Evolutionary conservation across 1,140 invertebrate genomes (phyloP), one percentile per base, ranked within the genome.

Genomic region (Centruroides sculpturatus): DNA sequence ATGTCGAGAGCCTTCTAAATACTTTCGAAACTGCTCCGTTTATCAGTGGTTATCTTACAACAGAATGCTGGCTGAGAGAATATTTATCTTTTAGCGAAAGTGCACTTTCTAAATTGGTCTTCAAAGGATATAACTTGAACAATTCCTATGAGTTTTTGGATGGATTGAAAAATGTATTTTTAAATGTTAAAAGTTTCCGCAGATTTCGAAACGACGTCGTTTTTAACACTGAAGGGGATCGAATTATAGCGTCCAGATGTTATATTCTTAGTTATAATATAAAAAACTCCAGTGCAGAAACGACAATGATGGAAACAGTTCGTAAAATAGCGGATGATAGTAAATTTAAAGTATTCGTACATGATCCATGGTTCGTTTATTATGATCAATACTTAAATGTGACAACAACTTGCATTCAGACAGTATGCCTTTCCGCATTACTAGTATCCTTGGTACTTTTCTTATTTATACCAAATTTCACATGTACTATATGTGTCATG

Each of bases 361-460:
- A 92, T 68, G 89, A 95, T 77, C 91, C 91, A 0, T 92, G 92
- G 67, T 92, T 94, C 68, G 86, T 94, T 5, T 93, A 91, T 74
- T 94, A 93, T 70, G 92, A 95, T 76, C 82, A 93, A 81, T 94
- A 95, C 70, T 87, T 96, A 66, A 77, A 92, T 35, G 89, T 98
- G 3, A 79, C 88, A 46, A 88, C 90, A 0, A 90, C 89, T 3
- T 94, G 90, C 3, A 82, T 97, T 6, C 92, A 96, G 68, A 88
- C 91, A 62, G 89, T 97, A 76, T 79, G 89, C 0, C 85, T 94
- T 56, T 92, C 92, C 12, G 89, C 92, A 0, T 73, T 85, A 1
- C 86, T 92, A 41, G 96, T 98, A 92, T 92, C 96, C 83, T 75
- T 95, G 35, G 89, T 95, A 23, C 91, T 91, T 0, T 86, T 94